These are phyloP conservation scores for Drosophila cognata DNA, from an alignment of 2,888 invertebrate genomes.

Conservation along the genomic window DNA sequence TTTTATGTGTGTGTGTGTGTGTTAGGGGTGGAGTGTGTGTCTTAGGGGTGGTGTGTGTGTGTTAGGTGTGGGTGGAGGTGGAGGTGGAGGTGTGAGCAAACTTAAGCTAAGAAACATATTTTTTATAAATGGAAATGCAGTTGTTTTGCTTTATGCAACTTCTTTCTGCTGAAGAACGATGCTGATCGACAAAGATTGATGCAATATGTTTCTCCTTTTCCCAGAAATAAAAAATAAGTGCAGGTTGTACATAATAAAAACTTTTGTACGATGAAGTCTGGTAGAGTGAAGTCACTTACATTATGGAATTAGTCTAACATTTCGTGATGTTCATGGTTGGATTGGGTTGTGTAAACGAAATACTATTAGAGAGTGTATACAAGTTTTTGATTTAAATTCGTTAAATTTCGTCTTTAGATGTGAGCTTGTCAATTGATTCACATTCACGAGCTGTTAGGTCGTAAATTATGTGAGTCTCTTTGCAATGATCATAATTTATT, in stretches of 20 bases:
- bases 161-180: neutral
- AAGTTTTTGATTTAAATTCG: neutral
- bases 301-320: too few species aligned
- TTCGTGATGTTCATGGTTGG: too few species aligned
- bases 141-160: neutral
- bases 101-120: neutral
- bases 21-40: neutral
- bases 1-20: neutral
- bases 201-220: neutral
- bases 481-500: neutral
- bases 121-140: neutral
- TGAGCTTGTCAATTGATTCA: neutral
- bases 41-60: neutral
- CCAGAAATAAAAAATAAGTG: neutral
- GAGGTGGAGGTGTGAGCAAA: neutral
- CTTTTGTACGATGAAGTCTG: neutral
- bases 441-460: neutral
- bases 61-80: neutral
- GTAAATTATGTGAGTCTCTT: neutral
- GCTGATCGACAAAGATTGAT: neutral
- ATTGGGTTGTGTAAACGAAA: neutral
- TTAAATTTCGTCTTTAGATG: neutral
- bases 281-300: too few species aligned
- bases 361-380: neutral
- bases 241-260: neutral